Percentiles rank a stretch among this genome's conserved stretches.
Evolutionary conservation across 2,888 invertebrate genomes (phyloP).

Genomic region (Nycteola revayana): DNA sequence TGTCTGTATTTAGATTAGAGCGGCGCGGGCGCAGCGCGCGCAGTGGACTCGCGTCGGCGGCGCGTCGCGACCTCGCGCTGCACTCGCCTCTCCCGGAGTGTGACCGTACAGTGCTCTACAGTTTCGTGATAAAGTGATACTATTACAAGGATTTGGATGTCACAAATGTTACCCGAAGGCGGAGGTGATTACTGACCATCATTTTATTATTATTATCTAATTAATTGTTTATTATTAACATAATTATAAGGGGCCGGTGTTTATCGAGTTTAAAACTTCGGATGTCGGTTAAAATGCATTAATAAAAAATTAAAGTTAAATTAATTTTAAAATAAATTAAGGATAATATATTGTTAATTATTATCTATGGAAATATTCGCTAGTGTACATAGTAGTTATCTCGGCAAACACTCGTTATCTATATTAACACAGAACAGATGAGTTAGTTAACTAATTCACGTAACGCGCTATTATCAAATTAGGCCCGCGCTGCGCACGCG

Average conservation of each 20-base stretch:
- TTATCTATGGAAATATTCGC: too few relatives aligned
- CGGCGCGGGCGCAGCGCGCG: conserved; percentile 47
- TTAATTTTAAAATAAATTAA: too few relatives aligned
- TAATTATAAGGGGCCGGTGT: too few relatives aligned
- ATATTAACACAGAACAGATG: background rate
- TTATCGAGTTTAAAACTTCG: too few relatives aligned
- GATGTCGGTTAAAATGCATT: too few relatives aligned
- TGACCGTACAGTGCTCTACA: conserved; percentile 11
- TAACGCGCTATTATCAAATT: conserved; percentile 16
- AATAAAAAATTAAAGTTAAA: too few relatives aligned
- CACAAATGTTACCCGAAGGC: conserved; percentile 75
- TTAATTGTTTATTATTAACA: too few relatives aligned
- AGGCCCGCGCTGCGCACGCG: background rate
- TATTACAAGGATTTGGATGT: conserved; percentile 63
- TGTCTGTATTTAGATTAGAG: conserved; percentile 80
- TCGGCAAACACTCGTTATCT: conserved; percentile 9
- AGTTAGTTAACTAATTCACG: conserved; percentile 5
- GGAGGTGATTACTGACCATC: conserved; percentile 65
- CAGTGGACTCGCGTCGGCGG: conserved; percentile 31
- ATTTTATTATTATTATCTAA: too few relatives aligned
- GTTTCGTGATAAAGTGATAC: conserved; percentile 40
- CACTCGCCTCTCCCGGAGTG: conserved; percentile 14
- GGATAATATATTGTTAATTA: too few relatives aligned
- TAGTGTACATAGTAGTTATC: too few relatives aligned
- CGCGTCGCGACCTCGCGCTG: conserved; percentile 31